Evolutionary conservation across 1,140 invertebrate species (phyloP).

Genomic region (Halyomorpha halys): DNA sequence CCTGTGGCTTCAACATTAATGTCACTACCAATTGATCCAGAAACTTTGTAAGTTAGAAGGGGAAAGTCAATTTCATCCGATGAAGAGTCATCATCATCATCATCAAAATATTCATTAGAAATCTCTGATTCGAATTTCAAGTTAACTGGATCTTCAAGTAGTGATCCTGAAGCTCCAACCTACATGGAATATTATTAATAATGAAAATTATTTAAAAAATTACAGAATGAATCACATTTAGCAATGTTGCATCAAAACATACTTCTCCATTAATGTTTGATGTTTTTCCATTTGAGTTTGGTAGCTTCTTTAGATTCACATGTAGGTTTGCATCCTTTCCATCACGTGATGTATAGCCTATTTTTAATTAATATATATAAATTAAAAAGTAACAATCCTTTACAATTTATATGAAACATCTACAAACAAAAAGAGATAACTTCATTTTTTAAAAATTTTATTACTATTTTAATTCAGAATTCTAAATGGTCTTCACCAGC

Average conservation of each 20-base stretch:
- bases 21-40: constrained; percentile 18
- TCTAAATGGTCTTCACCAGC: no score
- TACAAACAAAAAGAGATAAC: no score
- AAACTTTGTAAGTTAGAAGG: constrained; percentile 20
- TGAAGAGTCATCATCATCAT: constrained; percentile 9
- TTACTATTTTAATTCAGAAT: no score
- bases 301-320: constrained; percentile 6
- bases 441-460: no score
- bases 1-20: constrained; percentile 19
- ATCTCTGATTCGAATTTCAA: constrained; percentile 26
- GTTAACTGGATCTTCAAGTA: constrained; percentile 19
- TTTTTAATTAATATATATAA: neutral
- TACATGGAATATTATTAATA: constrained; percentile 8
- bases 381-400: no score
- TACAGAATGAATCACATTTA: no score
- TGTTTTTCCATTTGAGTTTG: neutral
- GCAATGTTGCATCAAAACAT: neutral
- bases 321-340: neutral
- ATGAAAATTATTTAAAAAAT: no score
- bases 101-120: constrained; percentile 24
- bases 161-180: constrained; percentile 22
- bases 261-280: constrained; percentile 4
- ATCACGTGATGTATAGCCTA: neutral
- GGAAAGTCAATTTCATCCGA: constrained; percentile 21
- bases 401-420: no score